phyloP scores from a whole-genome alignment of 2,113 vertebrate genomes.

The Antigone vipio region DNA sequence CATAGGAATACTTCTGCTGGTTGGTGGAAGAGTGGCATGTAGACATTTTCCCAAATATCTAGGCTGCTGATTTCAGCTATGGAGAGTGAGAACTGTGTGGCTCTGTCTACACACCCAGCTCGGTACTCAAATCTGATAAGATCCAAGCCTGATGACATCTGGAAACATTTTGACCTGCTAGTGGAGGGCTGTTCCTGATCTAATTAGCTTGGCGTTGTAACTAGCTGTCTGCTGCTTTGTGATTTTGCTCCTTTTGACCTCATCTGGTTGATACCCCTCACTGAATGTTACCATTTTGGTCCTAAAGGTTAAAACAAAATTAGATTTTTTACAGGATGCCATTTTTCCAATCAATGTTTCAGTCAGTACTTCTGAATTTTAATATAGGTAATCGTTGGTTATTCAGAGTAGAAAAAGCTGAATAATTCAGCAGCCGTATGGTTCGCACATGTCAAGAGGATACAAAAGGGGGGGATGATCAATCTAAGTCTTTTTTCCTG shows the following conservation, averaged over 20 bases:
- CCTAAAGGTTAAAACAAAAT: neutral
- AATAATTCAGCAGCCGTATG: slow-evolving; percentile 36
- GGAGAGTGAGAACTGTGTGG: neutral
- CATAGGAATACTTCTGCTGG: neutral
- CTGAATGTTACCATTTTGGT: neutral
- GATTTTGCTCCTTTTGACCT: slow-evolving; percentile 1
- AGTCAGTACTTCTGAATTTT: neutral
- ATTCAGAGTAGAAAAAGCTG: slow-evolving; percentile 1
- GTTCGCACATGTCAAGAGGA: neutral
- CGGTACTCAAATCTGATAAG: neutral
- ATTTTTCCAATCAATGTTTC: neutral
- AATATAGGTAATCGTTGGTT: neutral
- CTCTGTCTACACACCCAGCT: neutral
- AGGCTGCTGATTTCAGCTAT: neutral
- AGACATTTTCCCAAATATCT: neutral
- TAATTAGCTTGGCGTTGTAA: neutral
- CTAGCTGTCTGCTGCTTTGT: neutral
- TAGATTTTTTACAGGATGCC: neutral
- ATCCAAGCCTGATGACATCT: neutral
- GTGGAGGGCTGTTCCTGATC: neutral
- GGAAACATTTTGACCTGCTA: neutral
- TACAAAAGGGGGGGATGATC: neutral
- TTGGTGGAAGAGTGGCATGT: neutral
- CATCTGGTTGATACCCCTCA: neutral
- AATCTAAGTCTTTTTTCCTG: neutral